phyloP scores from a whole-genome alignment of 1,140 invertebrate species.

The Drosophila watanabei region DNA sequence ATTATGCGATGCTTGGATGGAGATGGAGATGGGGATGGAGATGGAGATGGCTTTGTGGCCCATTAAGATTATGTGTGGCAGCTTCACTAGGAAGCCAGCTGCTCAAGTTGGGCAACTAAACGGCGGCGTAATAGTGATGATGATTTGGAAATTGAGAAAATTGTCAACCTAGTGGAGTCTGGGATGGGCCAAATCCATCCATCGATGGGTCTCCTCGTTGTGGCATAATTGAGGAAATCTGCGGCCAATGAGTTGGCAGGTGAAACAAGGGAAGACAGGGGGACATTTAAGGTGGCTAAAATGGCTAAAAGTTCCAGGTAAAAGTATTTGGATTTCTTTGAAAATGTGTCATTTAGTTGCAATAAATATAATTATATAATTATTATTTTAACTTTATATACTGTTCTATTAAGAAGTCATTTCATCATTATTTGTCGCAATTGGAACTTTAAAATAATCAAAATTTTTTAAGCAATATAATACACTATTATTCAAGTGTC shows the following conservation, averaged over 20 bases:
- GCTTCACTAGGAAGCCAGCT: constrained; percentile 20
- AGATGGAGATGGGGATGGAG: constrained; percentile 15
- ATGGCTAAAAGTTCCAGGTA: no score
- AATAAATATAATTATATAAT: not conserved
- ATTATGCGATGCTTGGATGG: constrained; percentile 41
- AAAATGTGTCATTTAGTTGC: not conserved
- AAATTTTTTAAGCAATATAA: not conserved
- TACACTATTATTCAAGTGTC: not conserved
- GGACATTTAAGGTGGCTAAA: no score
- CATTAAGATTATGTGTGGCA: constrained; percentile 57
- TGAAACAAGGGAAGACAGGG: not conserved
- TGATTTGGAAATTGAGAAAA: constrained; percentile 50
- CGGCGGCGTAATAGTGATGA: constrained; percentile 29
- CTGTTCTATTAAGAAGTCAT: not conserved
- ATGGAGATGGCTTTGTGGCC: constrained; percentile 14
- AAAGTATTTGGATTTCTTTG: not conserved
- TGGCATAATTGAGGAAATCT: constrained; percentile 41
- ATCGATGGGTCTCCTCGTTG: constrained; percentile 15
- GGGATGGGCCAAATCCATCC: not conserved
- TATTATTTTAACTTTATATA: not conserved
- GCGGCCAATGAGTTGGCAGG: constrained; percentile 3
- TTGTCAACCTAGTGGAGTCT: constrained; percentile 27
- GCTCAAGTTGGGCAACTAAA: constrained; percentile 32
- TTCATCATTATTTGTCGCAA: not conserved
- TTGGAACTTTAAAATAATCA: not conserved